Evolutionary conservation across 2,113 vertebrate genomes (phyloP), one percentile per base, ranked within the genome.

Genomic region (Trichomycterus rosablanca): DNA sequence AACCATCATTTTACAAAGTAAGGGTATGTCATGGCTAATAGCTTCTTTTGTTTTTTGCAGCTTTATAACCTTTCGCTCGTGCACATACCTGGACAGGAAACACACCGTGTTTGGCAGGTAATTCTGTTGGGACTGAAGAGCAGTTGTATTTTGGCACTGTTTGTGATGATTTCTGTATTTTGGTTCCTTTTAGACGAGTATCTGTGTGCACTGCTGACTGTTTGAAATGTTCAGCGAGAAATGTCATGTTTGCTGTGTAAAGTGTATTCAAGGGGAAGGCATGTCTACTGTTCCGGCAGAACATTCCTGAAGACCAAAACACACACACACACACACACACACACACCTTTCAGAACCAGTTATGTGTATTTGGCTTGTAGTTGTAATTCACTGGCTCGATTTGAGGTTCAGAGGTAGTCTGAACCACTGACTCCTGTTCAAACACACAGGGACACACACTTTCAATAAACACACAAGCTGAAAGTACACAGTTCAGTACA

Each of bases 31-130:
- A n/a, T n/a, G n/a, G n/a, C n/a, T n/a, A n/a, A n/a, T n/a, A n/a
- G n/a, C n/a, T n/a, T n/a, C n/a, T n/a, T n/a, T n/a, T n/a, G n/a
- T 74, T 62, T 43, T 53, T 54, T 16, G 19, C 70, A 98, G 95
- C 77, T 97, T 98, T 65, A 97, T 99, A 83, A 99, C 96, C 0
- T 99, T 97, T 67, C 90, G 96, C 10, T 99, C 96, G 1, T 99
- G 96, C 26, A 76, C 83, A 0, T 97, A 99, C 80, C 86, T 99
- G 28, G 96, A 99, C 83, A 91, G 87, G 77, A 99, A 97, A 67
- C 96, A 99, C 76, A 84, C 92, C 0, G 80, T 99, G n/a, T 99
- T 99, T 58, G 95, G 96, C 76, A 91, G 94, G 96, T 97, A 84
- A 86, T 73, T 37, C 1, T 11, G 22, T 26, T 46, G 9, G 2